Evolutionary conservation across 2,797 vertebrate genomes (phyloP).

Genomic region (Hylomyscus alleni): DNA sequence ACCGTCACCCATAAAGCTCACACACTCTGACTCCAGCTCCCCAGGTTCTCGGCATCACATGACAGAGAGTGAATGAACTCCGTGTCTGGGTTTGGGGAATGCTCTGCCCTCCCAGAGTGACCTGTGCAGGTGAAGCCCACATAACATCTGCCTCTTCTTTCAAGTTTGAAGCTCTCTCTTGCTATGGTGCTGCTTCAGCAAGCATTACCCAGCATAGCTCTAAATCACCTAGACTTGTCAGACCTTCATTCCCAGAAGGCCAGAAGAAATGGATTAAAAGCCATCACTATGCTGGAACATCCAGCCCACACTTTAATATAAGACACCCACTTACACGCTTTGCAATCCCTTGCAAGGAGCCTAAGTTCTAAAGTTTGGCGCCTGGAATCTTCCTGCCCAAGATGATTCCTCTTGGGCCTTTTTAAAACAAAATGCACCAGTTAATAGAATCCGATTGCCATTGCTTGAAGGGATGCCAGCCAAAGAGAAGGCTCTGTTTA

Average conservation of each 20-base stretch:
- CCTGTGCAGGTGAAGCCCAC: background rate
- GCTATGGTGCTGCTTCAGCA: background rate
- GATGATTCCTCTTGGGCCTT: conserved; percentile 73
- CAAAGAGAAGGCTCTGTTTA: conserved; percentile 54
- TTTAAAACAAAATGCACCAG: conserved; percentile 67
- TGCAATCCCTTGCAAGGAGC: background rate
- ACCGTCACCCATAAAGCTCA: background rate
- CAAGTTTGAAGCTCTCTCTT: background rate
- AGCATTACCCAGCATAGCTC: background rate
- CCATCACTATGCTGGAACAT: background rate
- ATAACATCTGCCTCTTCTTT: background rate
- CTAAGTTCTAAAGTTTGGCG: conserved; percentile 7
- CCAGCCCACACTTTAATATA: background rate
- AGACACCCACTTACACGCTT: background rate
- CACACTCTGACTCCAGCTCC: background rate
- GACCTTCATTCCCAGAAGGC: conserved; percentile 61
- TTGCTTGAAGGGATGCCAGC: conserved; percentile 69
- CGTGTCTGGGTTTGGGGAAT: background rate
- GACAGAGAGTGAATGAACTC: background rate
- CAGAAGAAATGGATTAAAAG: conserved; percentile 39
- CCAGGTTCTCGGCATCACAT: background rate
- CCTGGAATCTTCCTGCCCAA: conserved; percentile 43
- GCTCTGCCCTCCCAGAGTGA: background rate
- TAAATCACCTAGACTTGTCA: background rate
- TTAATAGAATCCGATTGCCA: conserved; percentile 77